Evolutionary conservation across 1,140 invertebrate species (phyloP).

Genomic region (Babylonia areolata): DNA sequence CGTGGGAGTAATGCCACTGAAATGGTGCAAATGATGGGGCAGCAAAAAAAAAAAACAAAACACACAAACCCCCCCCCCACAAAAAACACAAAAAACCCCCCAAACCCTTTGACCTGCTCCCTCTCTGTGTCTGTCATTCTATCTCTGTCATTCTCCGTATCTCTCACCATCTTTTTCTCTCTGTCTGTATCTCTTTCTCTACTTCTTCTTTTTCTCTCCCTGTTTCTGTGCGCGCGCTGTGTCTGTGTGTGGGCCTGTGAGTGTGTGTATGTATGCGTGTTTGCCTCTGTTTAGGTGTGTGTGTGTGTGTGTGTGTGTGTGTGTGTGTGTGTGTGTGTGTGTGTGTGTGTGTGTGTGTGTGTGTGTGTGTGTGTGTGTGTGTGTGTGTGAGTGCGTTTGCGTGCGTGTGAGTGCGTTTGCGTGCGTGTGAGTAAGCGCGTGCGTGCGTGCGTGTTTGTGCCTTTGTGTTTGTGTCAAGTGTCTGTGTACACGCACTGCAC

Average conservation of each 20-base stretch:
- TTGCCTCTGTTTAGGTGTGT: not conserved
- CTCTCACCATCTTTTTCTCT: too few species aligned
- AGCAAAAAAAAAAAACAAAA: too few species aligned
- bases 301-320: conserved; percentile 7
- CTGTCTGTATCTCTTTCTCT: too few species aligned
- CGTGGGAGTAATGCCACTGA: too few species aligned
- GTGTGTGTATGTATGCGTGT: conserved; percentile 7
- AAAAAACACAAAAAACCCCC: too few species aligned
- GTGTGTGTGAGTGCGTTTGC: conserved; percentile 14
- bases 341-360: not conserved
- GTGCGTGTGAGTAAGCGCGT: not conserved
- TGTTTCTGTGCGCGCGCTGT: too few species aligned
- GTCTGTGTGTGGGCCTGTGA: not conserved
- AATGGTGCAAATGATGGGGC: too few species aligned
- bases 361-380: conserved; percentile 14
- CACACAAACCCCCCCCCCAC: too few species aligned
- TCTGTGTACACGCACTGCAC: not conserved
- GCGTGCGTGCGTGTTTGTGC: not conserved
- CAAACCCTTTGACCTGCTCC: too few species aligned
- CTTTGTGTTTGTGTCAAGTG: not conserved
- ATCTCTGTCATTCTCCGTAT: too few species aligned
- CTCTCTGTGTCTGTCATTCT: too few species aligned
- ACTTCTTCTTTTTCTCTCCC: too few species aligned
- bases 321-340: conserved; percentile 3
- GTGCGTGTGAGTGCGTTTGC: not conserved